These are phyloP conservation scores for Sterna hirundo DNA, from an alignment of 2,113 vertebrate species.

Conservation along the genomic window DNA sequence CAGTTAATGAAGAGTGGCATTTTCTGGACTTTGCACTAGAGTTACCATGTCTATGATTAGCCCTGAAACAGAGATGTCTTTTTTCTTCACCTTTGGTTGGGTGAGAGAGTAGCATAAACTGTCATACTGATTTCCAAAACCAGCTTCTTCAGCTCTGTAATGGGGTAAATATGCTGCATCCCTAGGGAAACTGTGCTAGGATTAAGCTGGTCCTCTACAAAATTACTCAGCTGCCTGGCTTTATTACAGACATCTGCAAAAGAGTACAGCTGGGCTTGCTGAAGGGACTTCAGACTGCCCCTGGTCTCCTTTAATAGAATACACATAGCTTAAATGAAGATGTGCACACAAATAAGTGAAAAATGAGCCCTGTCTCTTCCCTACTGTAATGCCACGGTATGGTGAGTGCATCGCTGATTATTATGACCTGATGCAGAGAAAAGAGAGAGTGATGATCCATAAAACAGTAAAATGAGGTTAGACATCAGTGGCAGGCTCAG, in stretches of 20 bases:
- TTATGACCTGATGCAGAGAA: neutral
- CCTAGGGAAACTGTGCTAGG: neutral
- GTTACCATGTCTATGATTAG: neutral
- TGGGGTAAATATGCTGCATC: neutral
- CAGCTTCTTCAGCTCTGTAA: neutral
- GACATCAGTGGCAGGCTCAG: neutral
- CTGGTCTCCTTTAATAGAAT: neutral
- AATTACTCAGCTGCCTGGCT: neutral
- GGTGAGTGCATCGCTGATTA: neutral
- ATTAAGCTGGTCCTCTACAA: neutral
- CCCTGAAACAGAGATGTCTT: neutral
- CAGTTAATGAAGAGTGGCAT: neutral
- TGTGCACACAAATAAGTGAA: neutral
- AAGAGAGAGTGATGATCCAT: neutral
- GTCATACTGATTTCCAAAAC: neutral
- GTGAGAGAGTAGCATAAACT: neutral
- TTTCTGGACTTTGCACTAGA: neutral
- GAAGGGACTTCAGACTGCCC: neutral
- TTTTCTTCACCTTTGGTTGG: neutral
- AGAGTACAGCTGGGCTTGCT: neutral
- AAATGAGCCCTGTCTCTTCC: neutral
- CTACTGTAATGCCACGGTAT: neutral
- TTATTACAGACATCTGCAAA: neutral
- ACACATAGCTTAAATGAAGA: neutral
- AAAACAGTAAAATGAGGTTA: neutral